Conservation (phyloP, 2,888 invertebrate species). For the Atrina japonica region DNA sequence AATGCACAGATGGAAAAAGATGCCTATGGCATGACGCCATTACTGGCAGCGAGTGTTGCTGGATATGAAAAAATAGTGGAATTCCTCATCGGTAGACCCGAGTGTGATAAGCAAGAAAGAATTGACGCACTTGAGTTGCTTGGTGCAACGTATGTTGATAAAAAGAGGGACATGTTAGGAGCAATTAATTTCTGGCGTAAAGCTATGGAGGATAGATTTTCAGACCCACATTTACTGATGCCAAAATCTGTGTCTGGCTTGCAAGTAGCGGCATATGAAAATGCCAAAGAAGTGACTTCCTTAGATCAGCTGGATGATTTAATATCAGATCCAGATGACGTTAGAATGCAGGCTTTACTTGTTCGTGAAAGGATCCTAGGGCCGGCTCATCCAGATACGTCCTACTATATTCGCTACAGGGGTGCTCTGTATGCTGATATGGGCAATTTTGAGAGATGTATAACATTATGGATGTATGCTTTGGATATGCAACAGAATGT, state of each 20-base stretch:
- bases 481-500: slow-evolving; percentile 97
- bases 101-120: slow-evolving; percentile 85
- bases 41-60: slow-evolving; percentile 93
- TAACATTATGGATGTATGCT: slow-evolving; percentile 97
- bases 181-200: slow-evolving; percentile 94
- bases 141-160: slow-evolving; percentile 98
- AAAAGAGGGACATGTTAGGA: slow-evolving; percentile 93
- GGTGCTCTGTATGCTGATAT: slow-evolving; percentile 95
- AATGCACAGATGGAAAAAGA: slow-evolving; percentile 97
- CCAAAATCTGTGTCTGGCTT: slow-evolving; percentile 88
- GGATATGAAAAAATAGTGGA: slow-evolving; percentile 97
- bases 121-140: slow-evolving; percentile 95
- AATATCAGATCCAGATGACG: slow-evolving; percentile 95
- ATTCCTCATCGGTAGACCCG: slow-evolving; percentile 86
- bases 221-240: slow-evolving; percentile 80
- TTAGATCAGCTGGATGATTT: slow-evolving; percentile 91
- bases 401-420: slow-evolving; percentile 96
- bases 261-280: slow-evolving; percentile 93
- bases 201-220: slow-evolving; percentile 88
- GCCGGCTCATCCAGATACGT: slow-evolving; percentile 97
- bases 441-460: slow-evolving; percentile 93
- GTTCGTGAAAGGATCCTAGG: slow-evolving; percentile 94
- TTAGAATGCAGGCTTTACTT: slow-evolving; percentile 94
- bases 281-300: slow-evolving; percentile 90
- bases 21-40: slow-evolving; percentile 97